Conservation (phyloP, 1,140 invertebrate genomes). For the Melipona quadrifasciata region DNA sequence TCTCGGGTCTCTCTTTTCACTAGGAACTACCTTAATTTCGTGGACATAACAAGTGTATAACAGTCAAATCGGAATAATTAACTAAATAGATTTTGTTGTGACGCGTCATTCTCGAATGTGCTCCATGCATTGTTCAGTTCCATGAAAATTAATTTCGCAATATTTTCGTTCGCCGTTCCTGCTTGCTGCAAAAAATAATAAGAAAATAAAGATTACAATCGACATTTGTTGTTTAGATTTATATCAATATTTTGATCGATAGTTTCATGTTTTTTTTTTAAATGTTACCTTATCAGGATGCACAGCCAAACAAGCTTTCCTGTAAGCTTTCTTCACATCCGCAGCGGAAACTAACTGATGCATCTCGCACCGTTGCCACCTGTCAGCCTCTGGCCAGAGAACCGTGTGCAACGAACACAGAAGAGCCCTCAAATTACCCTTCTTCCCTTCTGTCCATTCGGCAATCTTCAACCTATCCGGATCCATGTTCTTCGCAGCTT, state of each 20-base stretch:
- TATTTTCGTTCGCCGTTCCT: slow-evolving; percentile 92
- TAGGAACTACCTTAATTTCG: slow-evolving; percentile 71
- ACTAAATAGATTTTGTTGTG: slow-evolving; percentile 92
- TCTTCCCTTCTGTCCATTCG: slow-evolving; percentile 96
- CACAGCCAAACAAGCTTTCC: slow-evolving; percentile 96
- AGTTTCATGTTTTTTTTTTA: not conserved
- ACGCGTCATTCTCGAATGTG: slow-evolving; percentile 96
- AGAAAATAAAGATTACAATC: not conserved
- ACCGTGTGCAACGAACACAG: slow-evolving; percentile 96
- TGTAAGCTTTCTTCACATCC: slow-evolving; percentile 98
- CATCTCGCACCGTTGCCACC: slow-evolving; percentile 97
- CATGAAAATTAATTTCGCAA: slow-evolving; percentile 99
- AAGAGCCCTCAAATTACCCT: slow-evolving; percentile 96
- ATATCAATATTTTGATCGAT: not conserved
- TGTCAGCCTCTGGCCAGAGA: slow-evolving; percentile 94
- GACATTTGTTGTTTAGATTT: not conserved
- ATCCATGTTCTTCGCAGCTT: slow-evolving; percentile 93
- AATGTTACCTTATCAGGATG: slow-evolving; percentile 97
- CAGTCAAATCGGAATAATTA: slow-evolving; percentile 77
- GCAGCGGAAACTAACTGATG: slow-evolving; percentile 93
- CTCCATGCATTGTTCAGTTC: slow-evolving; percentile 99
- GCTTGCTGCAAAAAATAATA: slow-evolving; percentile 86
- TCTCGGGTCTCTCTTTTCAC: slow-evolving; percentile 60
- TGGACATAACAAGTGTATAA: slow-evolving; percentile 72
- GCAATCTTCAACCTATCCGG: slow-evolving; percentile 93